Evolutionary conservation across 2,797 vertebrate genomes (phyloP).

Genomic region (Squalus acanthias): DNA sequence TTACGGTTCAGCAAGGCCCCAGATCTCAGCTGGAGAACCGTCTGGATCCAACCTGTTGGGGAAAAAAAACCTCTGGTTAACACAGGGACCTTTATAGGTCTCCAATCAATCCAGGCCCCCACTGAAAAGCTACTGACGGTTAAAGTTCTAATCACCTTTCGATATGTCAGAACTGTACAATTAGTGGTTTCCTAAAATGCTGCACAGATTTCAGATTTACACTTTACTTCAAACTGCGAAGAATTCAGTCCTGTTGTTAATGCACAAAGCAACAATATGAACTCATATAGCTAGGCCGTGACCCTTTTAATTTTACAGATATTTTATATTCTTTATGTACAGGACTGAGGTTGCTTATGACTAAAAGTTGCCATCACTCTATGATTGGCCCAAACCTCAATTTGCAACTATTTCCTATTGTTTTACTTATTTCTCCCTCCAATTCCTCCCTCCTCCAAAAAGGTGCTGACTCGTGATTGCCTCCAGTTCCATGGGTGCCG

Average conservation of each 20-base stretch:
- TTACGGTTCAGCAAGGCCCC: slow-evolving; percentile 73
- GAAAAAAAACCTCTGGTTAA: slow-evolving; percentile 64
- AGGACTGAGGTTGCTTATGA: neutral
- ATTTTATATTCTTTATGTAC: neutral
- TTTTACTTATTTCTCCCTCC: neutral
- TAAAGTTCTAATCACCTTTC: neutral
- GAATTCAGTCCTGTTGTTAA: neutral
- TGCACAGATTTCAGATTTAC: no score
- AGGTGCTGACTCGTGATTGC: neutral
- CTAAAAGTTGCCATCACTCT: neutral
- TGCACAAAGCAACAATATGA: neutral
- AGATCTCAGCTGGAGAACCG: slow-evolving; percentile 71
- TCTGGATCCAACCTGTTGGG: slow-evolving; percentile 73
- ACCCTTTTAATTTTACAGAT: neutral
- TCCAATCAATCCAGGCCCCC: neutral
- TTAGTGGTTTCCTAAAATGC: neutral
- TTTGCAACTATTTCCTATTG: neutral
- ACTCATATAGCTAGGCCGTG: neutral
- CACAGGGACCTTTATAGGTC: slow-evolving; percentile 66
- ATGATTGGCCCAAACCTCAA: neutral
- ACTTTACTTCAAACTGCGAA: neutral
- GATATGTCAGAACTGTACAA: neutral
- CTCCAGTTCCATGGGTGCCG: neutral
- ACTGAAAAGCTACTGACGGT: neutral
- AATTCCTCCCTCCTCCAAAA: neutral